Evolutionary conservation across 2,797 vertebrate genomes (phyloP).

Genomic region (Chaenodraco wilsoni): DNA sequence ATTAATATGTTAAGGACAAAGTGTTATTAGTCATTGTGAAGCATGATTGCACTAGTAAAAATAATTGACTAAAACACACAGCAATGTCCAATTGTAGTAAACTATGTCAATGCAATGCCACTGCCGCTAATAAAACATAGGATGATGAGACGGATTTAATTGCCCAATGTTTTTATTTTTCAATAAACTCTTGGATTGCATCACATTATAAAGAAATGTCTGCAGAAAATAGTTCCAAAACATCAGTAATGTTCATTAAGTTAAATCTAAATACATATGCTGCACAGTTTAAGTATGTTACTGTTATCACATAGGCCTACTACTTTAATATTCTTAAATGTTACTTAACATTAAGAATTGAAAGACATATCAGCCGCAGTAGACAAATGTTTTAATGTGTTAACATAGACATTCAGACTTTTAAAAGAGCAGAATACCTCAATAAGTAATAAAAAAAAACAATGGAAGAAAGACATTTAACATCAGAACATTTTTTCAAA

Average conservation of each 20-base stretch:
- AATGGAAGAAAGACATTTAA: background rate
- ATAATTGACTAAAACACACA: background rate
- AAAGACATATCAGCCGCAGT: slow-evolving; percentile 3
- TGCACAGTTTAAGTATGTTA: background rate
- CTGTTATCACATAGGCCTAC: background rate
- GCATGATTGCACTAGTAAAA: background rate
- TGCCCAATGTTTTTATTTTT: background rate
- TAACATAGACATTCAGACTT: background rate
- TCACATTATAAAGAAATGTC: background rate
- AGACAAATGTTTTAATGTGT: slow-evolving; percentile 45
- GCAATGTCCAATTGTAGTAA: background rate
- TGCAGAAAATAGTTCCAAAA: background rate
- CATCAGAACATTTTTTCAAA: slow-evolving; percentile 3
- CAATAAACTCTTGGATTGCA: background rate
- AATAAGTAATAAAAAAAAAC: background rate
- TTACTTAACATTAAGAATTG: slow-evolving; percentile 1
- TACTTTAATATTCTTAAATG: background rate
- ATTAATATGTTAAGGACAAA: background rate
- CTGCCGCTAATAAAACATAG: background rate
- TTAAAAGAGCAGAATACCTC: background rate
- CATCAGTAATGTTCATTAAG: background rate
- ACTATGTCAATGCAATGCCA: background rate
- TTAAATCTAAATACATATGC: background rate
- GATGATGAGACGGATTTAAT: background rate
- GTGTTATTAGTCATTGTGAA: background rate